Evolutionary conservation across 2,888 invertebrate genomes (phyloP), one percentile per base, ranked within the genome.

Genomic region (Cosmopolites sordidus): DNA sequence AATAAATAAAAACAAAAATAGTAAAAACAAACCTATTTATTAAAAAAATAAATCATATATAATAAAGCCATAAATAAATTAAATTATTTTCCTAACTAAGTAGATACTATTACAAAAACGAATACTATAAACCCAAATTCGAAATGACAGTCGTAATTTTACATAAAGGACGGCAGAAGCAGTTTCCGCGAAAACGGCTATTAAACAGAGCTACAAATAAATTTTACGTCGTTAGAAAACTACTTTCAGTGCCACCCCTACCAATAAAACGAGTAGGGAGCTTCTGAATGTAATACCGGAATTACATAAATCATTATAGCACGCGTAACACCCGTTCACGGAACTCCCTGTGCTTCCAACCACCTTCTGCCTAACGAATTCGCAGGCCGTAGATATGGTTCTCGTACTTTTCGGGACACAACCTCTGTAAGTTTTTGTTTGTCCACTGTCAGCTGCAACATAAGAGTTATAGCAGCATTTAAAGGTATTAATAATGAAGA

Each of bases 371-470:
- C 48, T 52, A 4, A 51, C 43, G 43, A 58, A 51, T 12, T 54
- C 55, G 42, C 54, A 52, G 12, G 55, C 55, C 43, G 55, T 55
- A 4, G 58, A 37, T 5, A 58, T 43, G 0, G 46, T 18, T 27
- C 37, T 55, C n/a, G 54, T 54, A 12, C 42, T 45, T 33, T 49
- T 44, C 2, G 58, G 58, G 5, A 55, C 55, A 46, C 58, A 58
- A 1, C 55, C 55, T 44, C 58, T 48, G 18, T 43, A 55, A 4
- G 55, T 58, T 29, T 43, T 45, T 14, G 3, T 41, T 18, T 52
- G 42, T 2, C 54, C 45, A 17, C 29, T 50, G 15, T 44, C 52
- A 47, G 27, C 58, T 57, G n/a, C n/a, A n/a, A n/a, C n/a, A n/a
- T n/a, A n/a, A n/a, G n/a, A n/a, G n/a, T n/a, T n/a, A n/a, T n/a